Conservation (phyloP, 2,113 vertebrate genomes). For the Bambusicola thoracicus region DNA sequence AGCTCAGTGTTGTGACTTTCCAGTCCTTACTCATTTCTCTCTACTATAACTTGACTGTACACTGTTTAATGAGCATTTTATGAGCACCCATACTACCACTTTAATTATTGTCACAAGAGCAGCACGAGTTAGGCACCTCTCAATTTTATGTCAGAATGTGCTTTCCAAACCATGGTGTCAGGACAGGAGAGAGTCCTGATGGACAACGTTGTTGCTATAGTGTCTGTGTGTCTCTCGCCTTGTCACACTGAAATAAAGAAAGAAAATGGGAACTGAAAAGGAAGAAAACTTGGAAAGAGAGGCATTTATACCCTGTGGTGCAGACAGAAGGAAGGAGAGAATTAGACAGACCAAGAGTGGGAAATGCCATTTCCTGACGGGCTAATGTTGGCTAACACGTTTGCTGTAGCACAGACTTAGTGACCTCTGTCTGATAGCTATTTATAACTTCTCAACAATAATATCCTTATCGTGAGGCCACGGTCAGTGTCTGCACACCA, state of each 20-base stretch:
- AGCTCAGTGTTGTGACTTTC: background rate
- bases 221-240: background rate
- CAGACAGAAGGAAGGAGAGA: slow-evolving; percentile 10
- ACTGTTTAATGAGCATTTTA: background rate
- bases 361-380: slow-evolving; percentile 42
- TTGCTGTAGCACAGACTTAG: background rate
- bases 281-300: background rate
- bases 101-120: background rate
- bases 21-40: background rate
- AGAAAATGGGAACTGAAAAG: background rate
- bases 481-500: background rate
- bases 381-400: slow-evolving; percentile 37
- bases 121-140: background rate
- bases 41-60: background rate
- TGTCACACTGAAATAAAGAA: background rate
- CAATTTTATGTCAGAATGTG: background rate
- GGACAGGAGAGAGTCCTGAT: background rate
- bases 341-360: background rate
- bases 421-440: slow-evolving; percentile 30
- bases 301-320: background rate
- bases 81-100: background rate
- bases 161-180: background rate
- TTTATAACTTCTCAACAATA: slow-evolving; percentile 26
- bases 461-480: background rate
- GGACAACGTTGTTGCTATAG: accelerated